These are phyloP conservation scores for Girardinus metallicus DNA, from an alignment of 2,797 vertebrate species.

Conservation along the genomic window DNA sequence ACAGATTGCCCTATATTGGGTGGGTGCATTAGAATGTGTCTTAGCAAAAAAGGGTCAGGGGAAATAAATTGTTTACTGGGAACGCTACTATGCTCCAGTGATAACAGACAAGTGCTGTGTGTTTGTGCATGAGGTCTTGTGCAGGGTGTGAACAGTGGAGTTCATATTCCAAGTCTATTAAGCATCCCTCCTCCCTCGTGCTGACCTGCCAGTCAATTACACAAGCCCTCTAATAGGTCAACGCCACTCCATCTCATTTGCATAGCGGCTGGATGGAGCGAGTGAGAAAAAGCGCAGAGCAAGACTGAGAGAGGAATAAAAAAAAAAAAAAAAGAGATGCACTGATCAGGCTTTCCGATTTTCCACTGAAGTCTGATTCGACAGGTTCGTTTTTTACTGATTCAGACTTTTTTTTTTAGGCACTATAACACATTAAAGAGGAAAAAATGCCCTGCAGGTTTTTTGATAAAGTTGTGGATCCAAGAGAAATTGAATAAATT, in stretches of 20 bases:
- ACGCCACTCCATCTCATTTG: constrained; percentile 69
- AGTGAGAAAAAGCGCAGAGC: constrained; percentile 39
- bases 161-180: constrained; percentile 75
- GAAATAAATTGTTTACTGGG: constrained; percentile 68
- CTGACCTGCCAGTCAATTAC: constrained; percentile 80
- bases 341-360: not conserved
- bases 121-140: constrained; percentile 38
- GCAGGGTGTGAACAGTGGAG: constrained; percentile 45
- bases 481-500: not conserved
- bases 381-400: not conserved
- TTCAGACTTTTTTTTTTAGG: not conserved
- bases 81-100: constrained; percentile 62
- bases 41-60: constrained; percentile 63
- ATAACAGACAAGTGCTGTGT: constrained; percentile 60
- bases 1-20: constrained; percentile 32
- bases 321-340: constrained; percentile 15
- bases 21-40: constrained; percentile 49
- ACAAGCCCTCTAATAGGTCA: constrained; percentile 72
- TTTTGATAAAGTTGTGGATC: not conserved
- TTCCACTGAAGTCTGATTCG: not conserved
- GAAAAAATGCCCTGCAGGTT: not conserved
- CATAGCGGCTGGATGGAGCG: constrained; percentile 60
- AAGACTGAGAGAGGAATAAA: constrained; percentile 20
- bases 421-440: not conserved
- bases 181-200: constrained; percentile 53